phyloP scores from a whole-genome alignment of 2,113 vertebrate genomes.

The Hepsetus odoe region DNA sequence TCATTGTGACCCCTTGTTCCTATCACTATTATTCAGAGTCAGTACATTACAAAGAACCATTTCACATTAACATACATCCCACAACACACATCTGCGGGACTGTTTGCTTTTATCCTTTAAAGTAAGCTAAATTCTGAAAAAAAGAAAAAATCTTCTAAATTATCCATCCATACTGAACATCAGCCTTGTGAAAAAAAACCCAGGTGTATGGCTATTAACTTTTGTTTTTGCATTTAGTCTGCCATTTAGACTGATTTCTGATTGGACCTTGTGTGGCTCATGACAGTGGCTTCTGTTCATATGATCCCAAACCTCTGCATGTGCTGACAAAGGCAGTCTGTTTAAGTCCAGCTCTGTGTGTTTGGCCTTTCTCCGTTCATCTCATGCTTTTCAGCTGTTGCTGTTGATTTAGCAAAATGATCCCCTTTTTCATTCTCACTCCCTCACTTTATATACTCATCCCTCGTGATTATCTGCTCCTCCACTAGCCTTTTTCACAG shows the following conservation, averaged over 20 bases:
- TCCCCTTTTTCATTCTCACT: conserved; percentile 5
- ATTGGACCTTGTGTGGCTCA: not conserved
- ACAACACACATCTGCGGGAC: too few species aligned
- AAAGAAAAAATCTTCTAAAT: too few species aligned
- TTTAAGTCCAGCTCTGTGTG: conserved; percentile 28
- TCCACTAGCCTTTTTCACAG: not conserved
- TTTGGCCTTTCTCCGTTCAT: conserved; percentile 6
- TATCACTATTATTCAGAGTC: not conserved
- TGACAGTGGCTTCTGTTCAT: conserved; percentile 17
- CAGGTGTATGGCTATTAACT: not conserved
- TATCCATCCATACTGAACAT: not conserved
- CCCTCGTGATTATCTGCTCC: not conserved
- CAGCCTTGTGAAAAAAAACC: not conserved
- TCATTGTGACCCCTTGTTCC: not conserved
- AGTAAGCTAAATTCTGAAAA: too few species aligned
- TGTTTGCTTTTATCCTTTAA: too few species aligned
- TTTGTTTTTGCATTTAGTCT: not conserved
- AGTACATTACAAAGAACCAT: not conserved
- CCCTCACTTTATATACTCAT: conserved; percentile 28
- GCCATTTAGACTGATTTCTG: not conserved
- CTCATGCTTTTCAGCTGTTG: conserved; percentile 13
- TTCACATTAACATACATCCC: not conserved
- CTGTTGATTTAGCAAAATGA: conserved; percentile 34
- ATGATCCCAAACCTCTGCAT: conserved; percentile 23
- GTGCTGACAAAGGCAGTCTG: conserved; percentile 39